Evolutionary conservation across 2,888 invertebrate genomes (phyloP), one percentile per base, ranked within the genome.

Genomic region (Ophioninae sp.): DNA sequence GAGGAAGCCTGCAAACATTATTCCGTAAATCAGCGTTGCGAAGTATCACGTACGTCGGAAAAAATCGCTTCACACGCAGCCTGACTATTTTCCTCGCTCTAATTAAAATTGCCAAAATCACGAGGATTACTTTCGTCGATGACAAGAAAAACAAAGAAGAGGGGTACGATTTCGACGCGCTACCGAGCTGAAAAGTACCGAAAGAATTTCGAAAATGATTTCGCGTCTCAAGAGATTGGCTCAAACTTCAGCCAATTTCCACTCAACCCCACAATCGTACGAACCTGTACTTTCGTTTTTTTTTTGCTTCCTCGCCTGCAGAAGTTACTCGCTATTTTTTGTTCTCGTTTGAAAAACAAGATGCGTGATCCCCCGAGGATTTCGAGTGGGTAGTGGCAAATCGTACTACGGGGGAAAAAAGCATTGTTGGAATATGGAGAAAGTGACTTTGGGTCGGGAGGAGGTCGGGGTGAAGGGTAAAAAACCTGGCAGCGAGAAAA

Each of bases 191-290:
- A 23, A 69, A 20, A 20, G 56, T 37, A 7, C 2, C 37, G 30
- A 10, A 57, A 70, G 30, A 23, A 20, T 20, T 37, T 70, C 57
- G 30, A 30, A 20, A 70, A 56, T 37, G 20, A 72, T 21, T 72
- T 41, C 61, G 13, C 23, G 20, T 59, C 21, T 57, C 39, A 10
- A 20, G 56, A 7, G 39, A 59, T n/a, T 59, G 39, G 59, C 59
- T 72, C 59, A 41, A 72, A 61, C 39, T 70, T n/a, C 6, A 70
- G 20, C 37, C 20, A 21, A 62, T 8, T 23, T 8, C 13, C n/a
- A 20, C 6, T 20, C 39, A 37, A 8, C 37, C 37, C 70, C n/a
- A 10, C 17, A 23, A 50, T 13, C 17, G 5, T 50, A 30, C 50
- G 23, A 13, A 30, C 37, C 37, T n/a, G 30, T 37, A 39, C 37